A percentile compares a stretch with the other conserved stretches of the same genome.
Evolutionary conservation across 1,140 invertebrate genomes (phyloP).

Genomic region (Archivesica marissinica): DNA sequence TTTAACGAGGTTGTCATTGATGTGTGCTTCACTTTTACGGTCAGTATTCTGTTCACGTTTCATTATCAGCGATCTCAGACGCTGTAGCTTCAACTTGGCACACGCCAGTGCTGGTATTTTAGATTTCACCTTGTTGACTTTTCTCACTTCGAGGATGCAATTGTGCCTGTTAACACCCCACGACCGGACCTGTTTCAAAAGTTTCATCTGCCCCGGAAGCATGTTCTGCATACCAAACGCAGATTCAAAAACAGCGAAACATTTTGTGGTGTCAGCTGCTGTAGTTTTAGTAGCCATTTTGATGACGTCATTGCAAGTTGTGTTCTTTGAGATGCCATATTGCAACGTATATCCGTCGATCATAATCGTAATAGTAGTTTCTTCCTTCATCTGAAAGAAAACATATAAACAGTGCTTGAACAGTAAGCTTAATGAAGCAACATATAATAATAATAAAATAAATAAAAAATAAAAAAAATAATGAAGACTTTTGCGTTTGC

Average conservation of each 20-base stretch:
- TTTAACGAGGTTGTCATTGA: not conserved
- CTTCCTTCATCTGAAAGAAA: slow-evolving; percentile 11
- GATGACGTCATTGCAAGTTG: slow-evolving; percentile 29
- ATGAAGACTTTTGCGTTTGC: too few species aligned
- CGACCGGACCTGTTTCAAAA: not conserved
- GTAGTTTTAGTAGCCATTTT: not conserved
- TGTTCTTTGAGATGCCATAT: not conserved
- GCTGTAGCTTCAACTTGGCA: not conserved
- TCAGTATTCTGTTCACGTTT: slow-evolving; percentile 9
- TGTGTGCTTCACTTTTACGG: not conserved
- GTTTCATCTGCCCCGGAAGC: not conserved
- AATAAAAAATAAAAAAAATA: too few species aligned
- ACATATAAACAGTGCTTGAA: too few species aligned
- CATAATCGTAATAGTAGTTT: not conserved
- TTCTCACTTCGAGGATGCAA: not conserved
- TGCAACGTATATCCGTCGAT: not conserved
- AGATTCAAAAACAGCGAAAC: not conserved
- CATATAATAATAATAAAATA: too few species aligned
- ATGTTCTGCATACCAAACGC: not conserved
- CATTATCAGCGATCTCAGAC: not conserved
- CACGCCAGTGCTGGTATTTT: not conserved
- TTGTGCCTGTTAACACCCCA: not conserved
- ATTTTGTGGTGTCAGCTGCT: not conserved
- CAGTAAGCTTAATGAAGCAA: too few species aligned
- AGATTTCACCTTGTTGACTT: slow-evolving; percentile 2